Evolutionary conservation across 2,888 invertebrate genomes (phyloP).

Genomic region (Synanthedon tipuliformis): DNA sequence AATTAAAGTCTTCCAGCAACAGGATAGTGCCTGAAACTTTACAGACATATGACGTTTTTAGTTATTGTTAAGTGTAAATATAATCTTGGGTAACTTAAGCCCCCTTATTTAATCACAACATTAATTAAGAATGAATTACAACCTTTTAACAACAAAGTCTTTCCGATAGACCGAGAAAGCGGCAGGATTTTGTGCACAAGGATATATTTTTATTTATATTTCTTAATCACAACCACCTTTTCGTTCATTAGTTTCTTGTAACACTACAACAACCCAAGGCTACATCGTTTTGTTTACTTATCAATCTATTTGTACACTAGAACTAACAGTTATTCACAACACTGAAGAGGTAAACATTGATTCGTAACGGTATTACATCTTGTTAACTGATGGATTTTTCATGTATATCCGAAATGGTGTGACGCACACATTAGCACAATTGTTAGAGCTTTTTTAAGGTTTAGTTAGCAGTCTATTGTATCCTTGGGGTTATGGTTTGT

Average conservation of each 20-base stretch:
- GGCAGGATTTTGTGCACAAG: constrained; percentile 26
- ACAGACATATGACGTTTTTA: constrained; percentile 25
- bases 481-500: constrained; percentile 32
- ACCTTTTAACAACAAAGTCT: constrained; percentile 43
- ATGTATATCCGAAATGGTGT: constrained; percentile 15
- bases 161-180: constrained; percentile 18
- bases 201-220: constrained; percentile 11
- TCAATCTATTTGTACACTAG: constrained; percentile 17
- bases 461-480: neutral
- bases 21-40: no score
- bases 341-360: constrained; percentile 67
- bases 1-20: no score
- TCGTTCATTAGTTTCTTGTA: constrained; percentile 13
- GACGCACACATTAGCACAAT: constrained; percentile 24
- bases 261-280: constrained; percentile 9
- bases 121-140: constrained; percentile 40
- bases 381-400: constrained; percentile 32
- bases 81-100: constrained; percentile 19
- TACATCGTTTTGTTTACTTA: constrained; percentile 26
- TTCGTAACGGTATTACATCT: constrained; percentile 44
- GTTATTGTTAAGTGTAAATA: constrained; percentile 44
- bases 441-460: constrained; percentile 10
- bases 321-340: constrained; percentile 59
- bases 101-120: constrained; percentile 54
- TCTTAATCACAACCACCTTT: constrained; percentile 55